Base-by-base conservation (phyloP, 2,797 vertebrate genomes). In the Distichodus sexfasciatus region DNA sequence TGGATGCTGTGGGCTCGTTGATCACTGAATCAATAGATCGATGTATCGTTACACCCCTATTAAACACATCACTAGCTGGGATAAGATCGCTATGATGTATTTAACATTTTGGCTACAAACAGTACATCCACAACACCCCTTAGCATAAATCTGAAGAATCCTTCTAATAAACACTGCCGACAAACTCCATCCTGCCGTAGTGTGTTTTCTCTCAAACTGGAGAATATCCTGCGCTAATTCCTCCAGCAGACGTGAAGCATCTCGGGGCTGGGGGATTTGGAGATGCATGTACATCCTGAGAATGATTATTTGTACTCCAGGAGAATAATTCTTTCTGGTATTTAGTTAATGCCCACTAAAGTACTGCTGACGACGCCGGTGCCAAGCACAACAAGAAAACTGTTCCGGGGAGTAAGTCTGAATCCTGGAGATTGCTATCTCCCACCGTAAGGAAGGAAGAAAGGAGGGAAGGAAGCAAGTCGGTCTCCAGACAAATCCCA, bases 341-440 rank as follows among this genome's bases (percentile, higher is more conserved):
- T 82, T 81, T 71, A 76, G 80, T 76, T 61, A 65, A 36, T 19
- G 66, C 72, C 75, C 15, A 54, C 72, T 59, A 76, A 57, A 29
- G 36, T 21, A 36, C 77, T 81, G 77, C 48, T n/a, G 66, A 75
- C 76, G 79, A 50, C 29, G 62, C 58, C 47, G 28, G 57, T 21
- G 65, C 72, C 44, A 81, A 81, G 75, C 53, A 81, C 69, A 81
- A 82, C 69, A 80, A 69, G 47, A 50, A 68, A 76, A 79, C 70
- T 69, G 70, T 83, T 81, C 60, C 44, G 51, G 29, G 67, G 46
- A 73, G 59, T 75, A 69, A 75, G 17, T 17, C 57, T 67, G 69
- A 71, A 83, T 82, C 71, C 36, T 33, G 53, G 36, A 86, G 79
- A 86, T 84, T 38, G 7, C 64, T 78, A 82, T 84, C 83, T 63